phyloP scores from a whole-genome alignment of 2,113 vertebrate species.

The Lepidothrix coronata region DNA sequence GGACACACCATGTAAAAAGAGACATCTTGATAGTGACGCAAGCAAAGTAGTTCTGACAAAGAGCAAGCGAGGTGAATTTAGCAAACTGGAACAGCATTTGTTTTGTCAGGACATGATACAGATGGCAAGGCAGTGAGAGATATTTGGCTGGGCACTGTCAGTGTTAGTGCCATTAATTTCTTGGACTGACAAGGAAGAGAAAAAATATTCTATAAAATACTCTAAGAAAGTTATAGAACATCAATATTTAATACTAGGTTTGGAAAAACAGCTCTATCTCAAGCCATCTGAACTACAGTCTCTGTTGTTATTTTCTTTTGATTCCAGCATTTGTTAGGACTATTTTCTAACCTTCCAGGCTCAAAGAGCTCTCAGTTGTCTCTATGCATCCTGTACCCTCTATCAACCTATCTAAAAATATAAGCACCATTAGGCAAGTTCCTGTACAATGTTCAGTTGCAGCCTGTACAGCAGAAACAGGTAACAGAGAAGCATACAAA shows the following conservation, averaged over 20 bases:
- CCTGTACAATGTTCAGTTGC: fast-evolving
- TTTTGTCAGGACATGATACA: conserved; percentile 21
- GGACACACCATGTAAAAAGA: not conserved
- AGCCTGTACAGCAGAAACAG: not conserved
- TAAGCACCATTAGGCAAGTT: not conserved
- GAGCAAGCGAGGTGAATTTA: conserved; percentile 13
- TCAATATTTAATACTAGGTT: not conserved
- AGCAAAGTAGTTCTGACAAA: not conserved
- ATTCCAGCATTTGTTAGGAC: not conserved
- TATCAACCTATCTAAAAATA: not conserved
- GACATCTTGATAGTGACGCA: not conserved
- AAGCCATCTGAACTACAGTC: not conserved
- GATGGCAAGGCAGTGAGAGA: conserved; percentile 55
- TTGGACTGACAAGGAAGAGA: not conserved
- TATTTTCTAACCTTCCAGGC: not conserved
- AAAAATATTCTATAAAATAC: not conserved
- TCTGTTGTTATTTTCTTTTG: not conserved
- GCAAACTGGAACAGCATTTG: not conserved
- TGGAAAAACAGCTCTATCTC: not conserved
- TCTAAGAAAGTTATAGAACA: not conserved
- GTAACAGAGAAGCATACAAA: not conserved
- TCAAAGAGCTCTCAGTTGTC: not conserved
- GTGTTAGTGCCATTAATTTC: conserved; percentile 1
- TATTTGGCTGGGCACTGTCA: conserved; percentile 10
- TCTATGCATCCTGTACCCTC: not conserved